These are phyloP conservation scores for Autographa gamma DNA, from an alignment of 2,888 invertebrate genomes.

Conservation along the genomic window DNA sequence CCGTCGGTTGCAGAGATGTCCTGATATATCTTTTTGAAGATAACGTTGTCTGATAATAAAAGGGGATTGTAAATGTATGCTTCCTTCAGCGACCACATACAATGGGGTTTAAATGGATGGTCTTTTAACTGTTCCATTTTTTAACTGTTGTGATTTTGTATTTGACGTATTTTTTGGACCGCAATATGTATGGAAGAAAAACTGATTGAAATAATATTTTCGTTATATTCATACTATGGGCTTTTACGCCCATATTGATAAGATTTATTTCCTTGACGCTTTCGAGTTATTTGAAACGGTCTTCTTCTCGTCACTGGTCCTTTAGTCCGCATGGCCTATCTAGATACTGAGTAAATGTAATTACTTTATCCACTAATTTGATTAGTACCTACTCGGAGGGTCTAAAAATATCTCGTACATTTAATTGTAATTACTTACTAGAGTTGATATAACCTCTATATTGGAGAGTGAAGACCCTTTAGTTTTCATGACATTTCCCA, in stretches of 20 bases:
- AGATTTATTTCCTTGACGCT: no score
- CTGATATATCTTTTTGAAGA: conserved; percentile 56
- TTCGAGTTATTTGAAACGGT: no score
- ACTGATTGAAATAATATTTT: no score
- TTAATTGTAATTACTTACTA: conserved; percentile 37
- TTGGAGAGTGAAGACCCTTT: conserved; percentile 37
- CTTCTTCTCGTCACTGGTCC: no score
- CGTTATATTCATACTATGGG: no score
- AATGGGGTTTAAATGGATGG: conserved; percentile 29
- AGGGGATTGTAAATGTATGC: conserved; percentile 27
- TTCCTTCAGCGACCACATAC: conserved; percentile 16
- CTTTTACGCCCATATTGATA: no score
- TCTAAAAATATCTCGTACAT: conserved; percentile 24
- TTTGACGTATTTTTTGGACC: neutral
- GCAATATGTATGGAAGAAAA: neutral
- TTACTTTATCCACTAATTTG: conserved; percentile 25
- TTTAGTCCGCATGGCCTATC: neutral
- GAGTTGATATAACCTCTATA: conserved; percentile 16
- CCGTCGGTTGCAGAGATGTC: conserved; percentile 60
- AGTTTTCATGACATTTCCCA: conserved; percentile 33
- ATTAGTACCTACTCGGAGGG: conserved; percentile 12
- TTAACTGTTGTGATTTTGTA: neutral
- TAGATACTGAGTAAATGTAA: conserved; percentile 23
- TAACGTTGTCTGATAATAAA: conserved; percentile 53
- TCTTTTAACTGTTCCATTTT: conserved; percentile 24